Conservation (phyloP, 2,888 invertebrate genomes). For the Ametastegia equiseti region DNA sequence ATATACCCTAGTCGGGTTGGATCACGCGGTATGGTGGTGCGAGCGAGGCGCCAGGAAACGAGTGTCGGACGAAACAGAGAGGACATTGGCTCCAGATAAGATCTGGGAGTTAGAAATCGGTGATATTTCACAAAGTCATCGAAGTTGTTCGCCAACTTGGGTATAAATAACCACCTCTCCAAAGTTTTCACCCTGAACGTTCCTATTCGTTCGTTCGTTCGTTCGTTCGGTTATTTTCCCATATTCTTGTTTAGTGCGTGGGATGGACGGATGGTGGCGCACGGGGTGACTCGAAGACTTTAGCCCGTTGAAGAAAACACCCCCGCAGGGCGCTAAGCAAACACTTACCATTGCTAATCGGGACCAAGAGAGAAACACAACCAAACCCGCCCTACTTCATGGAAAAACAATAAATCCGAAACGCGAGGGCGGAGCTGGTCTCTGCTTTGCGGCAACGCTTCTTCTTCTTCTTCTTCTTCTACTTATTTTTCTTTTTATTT, state of each 20-base stretch:
- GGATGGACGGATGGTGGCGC: background rate
- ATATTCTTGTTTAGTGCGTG: background rate
- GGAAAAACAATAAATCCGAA: constrained; percentile 60
- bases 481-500: too few relatives aligned
- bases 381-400: constrained; percentile 54
- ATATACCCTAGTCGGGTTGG: constrained; percentile 63
- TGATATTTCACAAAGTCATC: constrained; percentile 74
- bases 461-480: background rate
- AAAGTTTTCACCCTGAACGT: background rate
- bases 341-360: constrained; percentile 65
- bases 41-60: constrained; percentile 54
- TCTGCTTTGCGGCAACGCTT: constrained; percentile 3
- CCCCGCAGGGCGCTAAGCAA: constrained; percentile 64
- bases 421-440: constrained; percentile 29
- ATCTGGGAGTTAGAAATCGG: constrained; percentile 70
- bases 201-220: too few relatives aligned
- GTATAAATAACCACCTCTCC: constrained; percentile 70
- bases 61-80: constrained; percentile 44
- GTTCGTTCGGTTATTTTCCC: too few relatives aligned
- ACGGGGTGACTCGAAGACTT: constrained; percentile 52
- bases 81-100: constrained; percentile 61
- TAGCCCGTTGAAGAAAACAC: constrained; percentile 49
- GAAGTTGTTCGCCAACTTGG: constrained; percentile 72
- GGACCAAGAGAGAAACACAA: constrained; percentile 7
- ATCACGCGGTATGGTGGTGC: constrained; percentile 57